Evolutionary conservation across 2,888 invertebrate genomes (phyloP), one percentile per base, ranked within the genome.

Genomic region (Leptura quadrifasciata): DNA sequence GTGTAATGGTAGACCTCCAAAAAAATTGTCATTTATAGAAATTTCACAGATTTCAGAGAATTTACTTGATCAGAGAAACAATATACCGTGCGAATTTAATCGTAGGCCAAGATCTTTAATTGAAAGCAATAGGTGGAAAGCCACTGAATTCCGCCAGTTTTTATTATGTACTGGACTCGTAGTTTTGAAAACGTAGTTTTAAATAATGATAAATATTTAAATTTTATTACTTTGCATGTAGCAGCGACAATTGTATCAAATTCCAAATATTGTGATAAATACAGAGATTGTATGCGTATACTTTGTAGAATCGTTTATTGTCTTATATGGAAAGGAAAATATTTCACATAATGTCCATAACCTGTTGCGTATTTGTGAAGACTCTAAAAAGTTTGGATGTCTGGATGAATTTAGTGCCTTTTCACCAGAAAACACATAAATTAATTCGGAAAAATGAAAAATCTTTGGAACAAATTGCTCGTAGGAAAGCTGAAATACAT

Each of bases 321-420:
- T 69, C 47, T 58, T 82, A 47, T 81, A 80, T 76, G 79, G 78
- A 12, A 15, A 57, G 52, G 77, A 83, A 69, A 76, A 78, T 52
- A 74, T 81, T 9, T 75, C 79, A 47, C 77, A 83, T 72, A 82
- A 82, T 76, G 74, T 83, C 6, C 83, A 83, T 70, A 79, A 76
- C 72, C 72, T 81, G 58, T 31, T 82, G 20, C 81, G 83, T 74
- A 17, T 83, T 27, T 57, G 67, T 65, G 57, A 77, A 54, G 79
- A 79, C 76, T 76, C 79, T 24, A 24, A 70, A 21, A 72, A 24
- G 52, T 55, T 76, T 74, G 80, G 80, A 39, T 18, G 61, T 47
- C 17, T 81, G 39, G 77, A 81, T 69, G 52, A 68, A 24, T 77
- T 71, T 47, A 79, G 24, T 24, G 24, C 24, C 5, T 24, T 24